A percentile compares a stretch with the other conserved stretches of the same genome.
Conservation (phyloP, 2,113 vertebrate genomes). For the Neotragus moschatus region DNA sequence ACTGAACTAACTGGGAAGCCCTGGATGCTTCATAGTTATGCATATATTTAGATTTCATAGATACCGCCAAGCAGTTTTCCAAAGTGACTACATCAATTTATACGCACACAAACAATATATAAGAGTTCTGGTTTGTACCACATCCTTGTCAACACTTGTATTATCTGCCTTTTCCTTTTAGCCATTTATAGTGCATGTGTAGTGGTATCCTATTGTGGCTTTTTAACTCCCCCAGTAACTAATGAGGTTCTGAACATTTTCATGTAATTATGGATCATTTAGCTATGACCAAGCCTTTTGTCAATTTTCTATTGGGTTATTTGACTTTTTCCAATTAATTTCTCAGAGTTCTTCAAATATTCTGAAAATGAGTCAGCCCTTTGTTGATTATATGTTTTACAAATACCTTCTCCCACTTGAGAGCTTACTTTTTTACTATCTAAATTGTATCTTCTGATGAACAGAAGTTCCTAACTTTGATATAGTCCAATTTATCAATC, state of each 20-base stretch:
- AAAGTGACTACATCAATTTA: not conserved
- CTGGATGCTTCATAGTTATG: not conserved
- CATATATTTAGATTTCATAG: not conserved
- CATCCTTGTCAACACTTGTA: not conserved
- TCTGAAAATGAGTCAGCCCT: constrained; percentile 10
- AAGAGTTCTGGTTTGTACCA: not conserved
- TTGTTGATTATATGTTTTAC: not conserved
- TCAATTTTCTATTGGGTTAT: not conserved
- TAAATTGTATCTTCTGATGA: not conserved
- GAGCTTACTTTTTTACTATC: not conserved
- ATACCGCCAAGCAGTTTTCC: not conserved
- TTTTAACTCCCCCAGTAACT: not conserved
- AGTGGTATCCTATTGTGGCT: not conserved
- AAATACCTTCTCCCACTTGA: not conserved
- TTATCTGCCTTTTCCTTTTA: not conserved
- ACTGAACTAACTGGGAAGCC: not conserved
- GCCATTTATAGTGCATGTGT: not conserved
- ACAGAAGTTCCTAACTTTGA: not conserved
- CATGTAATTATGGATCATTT: not conserved
- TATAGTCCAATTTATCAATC: not conserved
- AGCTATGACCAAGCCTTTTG: not conserved
- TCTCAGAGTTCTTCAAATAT: not conserved
- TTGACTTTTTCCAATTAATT: constrained; percentile 8
- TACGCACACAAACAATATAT: not conserved
- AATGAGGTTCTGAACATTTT: not conserved